Conservation (phyloP, 2,113 vertebrate species). For the Mellivora capensis region DNA sequence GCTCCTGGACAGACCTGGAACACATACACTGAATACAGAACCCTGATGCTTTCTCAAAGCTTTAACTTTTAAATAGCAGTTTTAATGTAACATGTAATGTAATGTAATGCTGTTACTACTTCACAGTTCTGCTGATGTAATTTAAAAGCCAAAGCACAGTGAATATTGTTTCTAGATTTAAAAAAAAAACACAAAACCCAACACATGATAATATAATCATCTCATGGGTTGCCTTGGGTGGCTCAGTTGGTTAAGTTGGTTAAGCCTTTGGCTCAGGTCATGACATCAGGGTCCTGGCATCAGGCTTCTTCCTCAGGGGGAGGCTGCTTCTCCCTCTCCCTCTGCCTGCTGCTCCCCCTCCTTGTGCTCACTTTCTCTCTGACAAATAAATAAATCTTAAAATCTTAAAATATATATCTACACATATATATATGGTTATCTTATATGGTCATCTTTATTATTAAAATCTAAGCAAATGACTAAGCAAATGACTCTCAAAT, state of each 20-base stretch:
- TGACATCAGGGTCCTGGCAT: too few species aligned
- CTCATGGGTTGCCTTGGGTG: neutral
- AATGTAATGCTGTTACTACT: too few species aligned
- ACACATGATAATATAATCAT: neutral
- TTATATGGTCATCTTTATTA: constrained; percentile 4
- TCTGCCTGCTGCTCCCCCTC: too few species aligned
- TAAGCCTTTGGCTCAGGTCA: too few species aligned
- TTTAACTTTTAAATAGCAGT: neutral
- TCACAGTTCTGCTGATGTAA: neutral
- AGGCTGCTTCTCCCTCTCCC: too few species aligned
- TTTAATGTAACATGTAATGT: neutral
- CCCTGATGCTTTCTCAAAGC: neutral
- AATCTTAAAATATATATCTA: neutral
- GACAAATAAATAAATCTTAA: neutral
- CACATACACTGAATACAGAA: neutral
- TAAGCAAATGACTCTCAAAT: neutral
- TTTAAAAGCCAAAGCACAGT: neutral
- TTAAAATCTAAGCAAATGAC: constrained; percentile 4
- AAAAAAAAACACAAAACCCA: constrained; percentile 5
- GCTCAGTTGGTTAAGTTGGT: too few species aligned
- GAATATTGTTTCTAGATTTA: neutral
- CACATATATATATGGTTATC: neutral
- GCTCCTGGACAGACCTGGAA: neutral
- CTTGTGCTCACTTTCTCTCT: neutral
- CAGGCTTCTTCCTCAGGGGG: too few species aligned